Base-by-base conservation (phyloP, 2,113 vertebrate genomes). In the Callipepla squamata region DNA sequence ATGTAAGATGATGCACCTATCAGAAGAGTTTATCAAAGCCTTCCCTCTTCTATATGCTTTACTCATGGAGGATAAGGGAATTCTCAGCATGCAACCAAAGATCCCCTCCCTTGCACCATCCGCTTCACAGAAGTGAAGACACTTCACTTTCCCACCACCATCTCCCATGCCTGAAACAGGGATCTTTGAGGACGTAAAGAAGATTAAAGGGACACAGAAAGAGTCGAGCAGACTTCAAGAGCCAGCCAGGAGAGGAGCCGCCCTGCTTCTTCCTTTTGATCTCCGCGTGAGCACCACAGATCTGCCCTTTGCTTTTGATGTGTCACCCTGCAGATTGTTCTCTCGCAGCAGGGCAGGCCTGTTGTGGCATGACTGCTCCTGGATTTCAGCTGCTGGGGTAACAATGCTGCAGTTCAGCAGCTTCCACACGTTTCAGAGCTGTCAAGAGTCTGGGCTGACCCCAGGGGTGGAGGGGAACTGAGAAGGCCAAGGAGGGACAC, bases 281-380 rank as follows among this genome's bases (percentile, higher is more conserved):
- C 87, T 93, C 61, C 0, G 2, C 9, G n/a, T 15, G 51, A 83
- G 66, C 48, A n/a, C 18, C 16, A 23, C 1, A 9, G 90, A 84
- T 75, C 93, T 87, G 79, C 90, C 87, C 74, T 70, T 28, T 65
- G 83, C 87, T 63, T 92, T 88, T 95, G 93, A 95, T 95, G 91
- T 91, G 93, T 91, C 93, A 95, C 59, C 91, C 83, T 21, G 32
- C 51, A 80, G 90, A 79, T 32, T 57, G 82, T 67, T 87, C 93
- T 32, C 74, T 53, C 3, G 1, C 68, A 70, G 82, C 9, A 74
- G 82, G 57, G 23, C 88, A 80, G 80, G 79, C 93, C 79, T 90
- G 90, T 80, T 62, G 59, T 59, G 42, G 91, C 91, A 68, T 1
- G 91, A 85, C n/a, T 42, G 90, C 87, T 40, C 69, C 69, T 22